Conservation (phyloP, 2,888 invertebrate species). For the Clunio marinus region DNA sequence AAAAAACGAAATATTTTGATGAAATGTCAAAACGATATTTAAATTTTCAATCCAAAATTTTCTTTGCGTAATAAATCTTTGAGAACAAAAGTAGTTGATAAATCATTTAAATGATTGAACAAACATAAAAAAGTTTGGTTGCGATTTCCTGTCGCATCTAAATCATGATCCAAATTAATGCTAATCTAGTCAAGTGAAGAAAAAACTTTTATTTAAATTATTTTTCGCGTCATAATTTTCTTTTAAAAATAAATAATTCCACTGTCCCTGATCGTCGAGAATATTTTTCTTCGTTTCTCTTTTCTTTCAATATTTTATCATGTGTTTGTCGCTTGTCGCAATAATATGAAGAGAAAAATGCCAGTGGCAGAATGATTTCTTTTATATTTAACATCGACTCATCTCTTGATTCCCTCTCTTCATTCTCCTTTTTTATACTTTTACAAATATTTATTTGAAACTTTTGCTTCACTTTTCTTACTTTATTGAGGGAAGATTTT, state of each 20-base stretch:
- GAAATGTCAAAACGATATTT: background rate
- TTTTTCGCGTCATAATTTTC: background rate
- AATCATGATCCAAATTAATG: too few relatives aligned
- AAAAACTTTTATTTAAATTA: background rate
- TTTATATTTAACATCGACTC: background rate
- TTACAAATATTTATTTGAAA: too few relatives aligned
- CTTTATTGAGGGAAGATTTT: constrained; percentile 25
- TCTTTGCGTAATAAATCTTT: constrained; percentile 12
- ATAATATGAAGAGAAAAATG: constrained; percentile 27
- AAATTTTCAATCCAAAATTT: background rate
- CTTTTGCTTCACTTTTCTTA: too few relatives aligned
- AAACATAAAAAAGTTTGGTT: constrained; percentile 2
- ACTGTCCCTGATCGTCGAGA: too few relatives aligned
- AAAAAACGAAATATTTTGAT: background rate
- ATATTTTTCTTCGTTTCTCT: background rate
- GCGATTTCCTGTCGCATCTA: constrained; percentile 9
- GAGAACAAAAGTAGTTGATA: background rate
- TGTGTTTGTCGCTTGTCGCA: constrained; percentile 39
- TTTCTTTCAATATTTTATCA: constrained; percentile 26
- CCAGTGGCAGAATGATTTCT: constrained; percentile 11
- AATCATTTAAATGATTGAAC: constrained; percentile 9
- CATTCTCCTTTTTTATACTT: constrained; percentile 11
- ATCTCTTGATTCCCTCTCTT: background rate
- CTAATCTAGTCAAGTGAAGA: background rate
- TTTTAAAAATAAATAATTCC: too few relatives aligned